These are phyloP conservation scores for Brachyptera putata DNA, from an alignment of 2,888 invertebrate genomes.

Conservation along the genomic window DNA sequence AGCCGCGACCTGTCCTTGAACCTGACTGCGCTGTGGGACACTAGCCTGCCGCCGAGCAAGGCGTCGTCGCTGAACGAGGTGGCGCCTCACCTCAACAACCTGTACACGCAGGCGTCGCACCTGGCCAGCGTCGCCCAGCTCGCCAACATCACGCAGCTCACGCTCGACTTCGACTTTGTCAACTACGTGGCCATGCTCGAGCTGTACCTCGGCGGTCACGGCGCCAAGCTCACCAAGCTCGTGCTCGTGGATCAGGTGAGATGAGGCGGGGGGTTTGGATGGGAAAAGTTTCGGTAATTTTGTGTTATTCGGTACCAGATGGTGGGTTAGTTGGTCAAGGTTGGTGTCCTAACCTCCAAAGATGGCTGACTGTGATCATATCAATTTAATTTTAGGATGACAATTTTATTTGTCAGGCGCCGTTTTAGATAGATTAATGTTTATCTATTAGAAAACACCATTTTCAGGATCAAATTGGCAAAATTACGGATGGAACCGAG, in stretches of 20 bases:
- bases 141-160: conserved; percentile 35
- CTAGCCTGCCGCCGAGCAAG: conserved; percentile 38
- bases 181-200: conserved; percentile 34
- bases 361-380: no score
- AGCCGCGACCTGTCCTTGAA: conserved; percentile 33
- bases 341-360: no score
- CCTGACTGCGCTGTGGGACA: conserved; percentile 39
- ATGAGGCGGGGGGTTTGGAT: no score
- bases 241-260: conserved; percentile 37
- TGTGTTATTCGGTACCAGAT: no score
- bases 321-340: no score
- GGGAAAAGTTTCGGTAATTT: no score
- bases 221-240: conserved; percentile 33
- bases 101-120: conserved; percentile 34
- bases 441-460: no score
- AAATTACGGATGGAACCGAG: no score
- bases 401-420: no score
- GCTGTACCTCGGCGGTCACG: conserved; percentile 34
- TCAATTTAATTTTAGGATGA: no score
- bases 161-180: conserved; percentile 38
- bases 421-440: no score
- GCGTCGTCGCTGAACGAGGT: conserved; percentile 33
- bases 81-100: conserved; percentile 34
- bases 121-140: conserved; percentile 31
- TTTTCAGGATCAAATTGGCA: no score